Evolutionary conservation across 2,113 vertebrate species (phyloP), one percentile per base, ranked within the genome.

Genomic region (Scalopus aquaticus): DNA sequence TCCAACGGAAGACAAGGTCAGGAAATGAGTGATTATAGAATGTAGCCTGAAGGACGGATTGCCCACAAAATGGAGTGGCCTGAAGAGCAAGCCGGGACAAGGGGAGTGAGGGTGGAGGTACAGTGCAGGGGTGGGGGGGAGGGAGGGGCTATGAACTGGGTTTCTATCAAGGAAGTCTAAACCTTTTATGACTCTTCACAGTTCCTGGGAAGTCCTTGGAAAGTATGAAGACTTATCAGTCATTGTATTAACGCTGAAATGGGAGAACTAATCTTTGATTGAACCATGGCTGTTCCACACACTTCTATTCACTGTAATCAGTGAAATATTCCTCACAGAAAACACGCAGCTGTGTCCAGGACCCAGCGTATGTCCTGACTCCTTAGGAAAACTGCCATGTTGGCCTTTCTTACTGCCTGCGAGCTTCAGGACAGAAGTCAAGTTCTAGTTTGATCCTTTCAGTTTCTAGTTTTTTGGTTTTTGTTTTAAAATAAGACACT

Each of bases 261-360:
- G 19, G 85, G 39, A 65, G 49, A 78, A 86, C 22, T 74, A 90
- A 62, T 26, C 51, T 89, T 90, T 90, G 37, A 91, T 70, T 94
- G 95, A 88, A 79, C 44, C 39, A 82, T 69, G 4, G 81, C 44
- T 76, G 10, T 54, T 95, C 13, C 79, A 78, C 88, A 70, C 9
- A 82, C 46, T 76, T 80, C 37, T 86, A 54, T n/a, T 89, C 35
- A 70, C 15, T 90, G 62, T 37, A 91, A 46, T 60, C 74, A 76
- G 62, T 70, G 4, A 86, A 93, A 70, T 46, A 51, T 16, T 85
- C 4, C 64, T 91, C 30, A 42, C 9, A 67, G 62, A 78, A 69
- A n/a, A 26, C 32, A 32, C 42, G 7, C 7, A 73, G 49, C 17
- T 69, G n/a, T n/a, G 16, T 72, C 51, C n/a, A 17, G 9, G n/a